Evolutionary conservation across 2,888 invertebrate species (phyloP).

Genomic region (Trichopoda pennipes): DNA sequence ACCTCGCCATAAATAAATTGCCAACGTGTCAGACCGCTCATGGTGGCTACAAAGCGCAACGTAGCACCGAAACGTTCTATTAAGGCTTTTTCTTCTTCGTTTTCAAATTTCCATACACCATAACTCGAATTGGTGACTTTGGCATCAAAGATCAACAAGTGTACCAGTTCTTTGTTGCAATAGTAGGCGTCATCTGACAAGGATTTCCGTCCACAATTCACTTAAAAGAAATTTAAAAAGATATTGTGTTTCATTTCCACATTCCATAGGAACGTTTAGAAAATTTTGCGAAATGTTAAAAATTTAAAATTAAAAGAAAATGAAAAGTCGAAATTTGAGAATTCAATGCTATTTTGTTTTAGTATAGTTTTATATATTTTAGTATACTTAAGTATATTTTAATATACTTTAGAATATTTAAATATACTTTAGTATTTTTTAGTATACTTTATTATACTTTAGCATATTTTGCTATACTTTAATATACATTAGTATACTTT

Average conservation of each 20-base stretch:
- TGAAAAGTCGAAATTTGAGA: too few species aligned
- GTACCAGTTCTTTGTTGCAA: constrained; percentile 91
- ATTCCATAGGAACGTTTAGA: not conserved
- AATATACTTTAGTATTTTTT: too few species aligned
- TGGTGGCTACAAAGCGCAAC: constrained; percentile 91
- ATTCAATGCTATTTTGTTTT: too few species aligned
- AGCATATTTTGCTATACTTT: too few species aligned
- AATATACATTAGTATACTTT: too few species aligned
- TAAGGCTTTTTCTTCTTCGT: constrained; percentile 82
- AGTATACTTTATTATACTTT: too few species aligned
- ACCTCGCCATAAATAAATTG: constrained; percentile 87
- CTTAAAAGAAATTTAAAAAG: constrained; percentile 78
- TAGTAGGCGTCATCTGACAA: constrained; percentile 88
- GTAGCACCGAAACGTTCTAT: constrained; percentile 87
- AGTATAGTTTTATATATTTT: too few species aligned
- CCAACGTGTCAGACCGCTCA: constrained; percentile 94
- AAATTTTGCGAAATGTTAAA: too few species aligned
- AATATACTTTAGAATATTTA: too few species aligned
- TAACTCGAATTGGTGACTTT: constrained; percentile 85
- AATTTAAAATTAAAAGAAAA: too few species aligned
- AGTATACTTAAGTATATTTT: too few species aligned
- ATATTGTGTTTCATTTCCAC: not conserved
- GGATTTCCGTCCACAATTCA: constrained; percentile 85
- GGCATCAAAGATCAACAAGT: constrained; percentile 93
- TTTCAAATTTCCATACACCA: constrained; percentile 82